Base-by-base conservation (phyloP, 2,113 vertebrate genomes). In the Festucalex cinctus region DNA sequence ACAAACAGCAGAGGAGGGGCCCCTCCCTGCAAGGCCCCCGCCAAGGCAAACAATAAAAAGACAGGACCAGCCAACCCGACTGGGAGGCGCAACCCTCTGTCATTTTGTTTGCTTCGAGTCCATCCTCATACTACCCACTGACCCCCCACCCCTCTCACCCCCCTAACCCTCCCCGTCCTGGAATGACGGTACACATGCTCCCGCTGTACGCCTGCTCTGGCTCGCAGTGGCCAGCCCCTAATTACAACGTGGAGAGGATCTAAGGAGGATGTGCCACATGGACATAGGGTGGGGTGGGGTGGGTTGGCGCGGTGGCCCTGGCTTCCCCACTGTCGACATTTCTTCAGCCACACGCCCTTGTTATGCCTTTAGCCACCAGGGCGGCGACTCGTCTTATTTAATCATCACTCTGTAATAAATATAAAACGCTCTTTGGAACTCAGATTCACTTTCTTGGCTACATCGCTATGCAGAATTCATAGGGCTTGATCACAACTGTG, bases 201-300 rank as follows among this genome's bases (percentile, higher is more conserved):
- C 85, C 83, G 71, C 86, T 81, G 72, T 81, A 83, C 83, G 81
- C 81, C 78, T 86, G 81, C 83, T 85, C 86, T 77, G 75, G 70
- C 78, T 82, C 72, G 84, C 80, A 85, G 89, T 77, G 82, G 88
- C 86, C 77, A 67, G 88, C 86, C 86, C 89, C 88, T 92, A 92
- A 92, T 92, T 92, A 92, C 88, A 91, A 86, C 77, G 81, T 90
- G 88, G 85, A 88, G 83, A 90, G 88, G 90, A 90, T 90, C 90
- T 90, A 73, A 91, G 86, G 83, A 91, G 88, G 90, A 92, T 92
- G 89, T 92, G 90, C 91, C 90, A 91, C 90, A 91, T 90, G 82
- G 88, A 89, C 90, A 88, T 83, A 83, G 85, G 85, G 85, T 86
- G 86, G 86, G 86, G 85, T 88, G 87, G 89, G 86, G 85, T 83